Base-by-base conservation (phyloP, 1,140 invertebrate species). In the Pseudachorutes palmiensis region DNA sequence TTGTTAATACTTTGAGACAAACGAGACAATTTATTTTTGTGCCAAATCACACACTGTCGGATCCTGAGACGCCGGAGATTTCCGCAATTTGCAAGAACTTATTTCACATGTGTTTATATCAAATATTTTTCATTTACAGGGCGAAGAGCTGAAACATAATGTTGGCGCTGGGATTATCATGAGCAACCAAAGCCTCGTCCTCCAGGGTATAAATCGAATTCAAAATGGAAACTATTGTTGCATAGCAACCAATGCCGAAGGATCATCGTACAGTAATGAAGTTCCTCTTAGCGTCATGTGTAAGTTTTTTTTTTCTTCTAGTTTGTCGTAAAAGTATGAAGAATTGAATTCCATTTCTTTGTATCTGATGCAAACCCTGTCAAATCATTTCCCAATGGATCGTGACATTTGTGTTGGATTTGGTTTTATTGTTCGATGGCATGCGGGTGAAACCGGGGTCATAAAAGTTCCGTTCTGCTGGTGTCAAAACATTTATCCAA, bases 71-170 rank as follows among this genome's bases (percentile, higher is more conserved):
- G n/a, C n/a, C n/a, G n/a, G n/a, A n/a, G n/a, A 9, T 45, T 45
- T 45, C 36, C 9, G 36, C 19, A 45, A 12, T 9, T 45, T 19
- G 19, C 9, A 12, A 31, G 59, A 22, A 14, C 14, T 58, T 51
- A 49, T 26, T 29, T 12, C 51, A 64, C 22, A 9, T 12, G 30
- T n/a, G 31, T 26, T 14, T 63, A n/a, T 16, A 12, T 45, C 19
- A 19, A 45, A 45, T 12, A 45, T 19, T 28, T 63, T 70, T 24
- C 65, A n/a, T 64, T 71, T 65, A 0, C 67, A 76, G 75, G 76
- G 76, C 1, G 70, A 72, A 28, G 76, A 77, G 62, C 48, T 80
- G 61, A 83, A 84, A 64, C 78, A 79, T 29, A 78, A 77, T 45
- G 75, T 75, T 30, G 74, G 72, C 26, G 71, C 72, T 26, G 78